phyloP scores from a whole-genome alignment of 2,797 vertebrate genomes.

The Sus cebifrons region DNA sequence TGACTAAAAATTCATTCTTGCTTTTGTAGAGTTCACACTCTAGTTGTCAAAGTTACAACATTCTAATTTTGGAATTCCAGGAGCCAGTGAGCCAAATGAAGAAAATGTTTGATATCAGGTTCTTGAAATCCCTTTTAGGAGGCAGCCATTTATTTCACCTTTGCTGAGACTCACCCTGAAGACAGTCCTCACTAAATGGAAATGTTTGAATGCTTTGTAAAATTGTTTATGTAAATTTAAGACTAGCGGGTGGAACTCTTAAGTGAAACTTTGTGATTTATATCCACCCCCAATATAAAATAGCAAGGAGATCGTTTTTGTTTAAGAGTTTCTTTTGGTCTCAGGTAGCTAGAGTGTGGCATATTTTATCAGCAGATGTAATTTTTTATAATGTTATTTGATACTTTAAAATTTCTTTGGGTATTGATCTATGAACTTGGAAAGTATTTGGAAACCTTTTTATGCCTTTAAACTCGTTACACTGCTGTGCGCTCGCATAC shows the following conservation, averaged over 20 bases:
- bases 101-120: background rate
- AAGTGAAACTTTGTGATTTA: background rate
- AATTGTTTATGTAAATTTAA: slow-evolving; percentile 30
- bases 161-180: background rate
- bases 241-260: background rate
- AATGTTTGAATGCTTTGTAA: background rate
- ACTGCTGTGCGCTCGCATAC: background rate
- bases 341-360: background rate
- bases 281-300: background rate
- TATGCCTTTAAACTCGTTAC: background rate
- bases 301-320: background rate
- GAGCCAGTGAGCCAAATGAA: background rate
- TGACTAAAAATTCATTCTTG: background rate
- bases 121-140: slow-evolving; percentile 8
- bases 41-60: background rate
- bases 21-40: background rate
- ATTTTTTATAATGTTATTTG: background rate
- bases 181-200: background rate
- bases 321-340: background rate
- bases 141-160: background rate
- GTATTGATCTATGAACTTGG: background rate
- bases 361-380: background rate
- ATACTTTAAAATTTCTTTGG: slow-evolving; percentile 12
- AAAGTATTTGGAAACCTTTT: background rate
- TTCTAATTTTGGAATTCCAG: slow-evolving; percentile 42